Evolutionary conservation across 2,888 invertebrate genomes (phyloP).

Genomic region (Steinernema hermaphroditum): DNA sequence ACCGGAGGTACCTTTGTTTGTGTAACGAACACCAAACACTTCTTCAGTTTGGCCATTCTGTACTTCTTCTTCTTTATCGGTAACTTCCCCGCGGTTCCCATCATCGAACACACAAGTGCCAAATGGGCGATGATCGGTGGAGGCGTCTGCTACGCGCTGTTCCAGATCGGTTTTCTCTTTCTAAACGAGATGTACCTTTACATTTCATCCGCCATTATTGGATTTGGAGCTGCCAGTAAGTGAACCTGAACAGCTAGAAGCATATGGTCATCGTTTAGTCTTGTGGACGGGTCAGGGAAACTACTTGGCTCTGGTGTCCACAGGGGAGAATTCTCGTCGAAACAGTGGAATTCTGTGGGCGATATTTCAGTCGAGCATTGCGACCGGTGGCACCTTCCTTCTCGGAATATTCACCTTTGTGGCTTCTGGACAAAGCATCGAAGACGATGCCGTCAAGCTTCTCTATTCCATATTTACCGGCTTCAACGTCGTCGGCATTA

Average conservation of each 20-base stretch:
- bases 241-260: not conserved
- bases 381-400: constrained; percentile 91
- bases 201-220: constrained; percentile 47
- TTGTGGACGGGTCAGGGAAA: constrained; percentile 94
- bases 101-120: constrained; percentile 83
- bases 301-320: constrained; percentile 84
- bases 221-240: constrained; percentile 66
- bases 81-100: constrained; percentile 91
- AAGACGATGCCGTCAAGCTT: constrained; percentile 38
- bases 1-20: constrained; percentile 45
- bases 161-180: constrained; percentile 73
- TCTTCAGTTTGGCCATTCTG: constrained; percentile 80
- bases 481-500: constrained; percentile 75
- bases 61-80: constrained; percentile 85
- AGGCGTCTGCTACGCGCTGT: constrained; percentile 80
- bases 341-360: constrained; percentile 5
- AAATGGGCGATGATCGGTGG: constrained; percentile 85
- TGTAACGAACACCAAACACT: not conserved
- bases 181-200: constrained; percentile 50
- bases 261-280: constrained; percentile 68
- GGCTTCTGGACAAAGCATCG: constrained; percentile 46
- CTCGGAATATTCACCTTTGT: constrained; percentile 78
- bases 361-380: constrained; percentile 59
- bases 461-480: constrained; percentile 73
- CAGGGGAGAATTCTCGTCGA: not conserved